Evolutionary conservation across 2,888 invertebrate species (phyloP), one percentile per base, ranked within the genome.

Genomic region (Pseudanteris insignis): DNA sequence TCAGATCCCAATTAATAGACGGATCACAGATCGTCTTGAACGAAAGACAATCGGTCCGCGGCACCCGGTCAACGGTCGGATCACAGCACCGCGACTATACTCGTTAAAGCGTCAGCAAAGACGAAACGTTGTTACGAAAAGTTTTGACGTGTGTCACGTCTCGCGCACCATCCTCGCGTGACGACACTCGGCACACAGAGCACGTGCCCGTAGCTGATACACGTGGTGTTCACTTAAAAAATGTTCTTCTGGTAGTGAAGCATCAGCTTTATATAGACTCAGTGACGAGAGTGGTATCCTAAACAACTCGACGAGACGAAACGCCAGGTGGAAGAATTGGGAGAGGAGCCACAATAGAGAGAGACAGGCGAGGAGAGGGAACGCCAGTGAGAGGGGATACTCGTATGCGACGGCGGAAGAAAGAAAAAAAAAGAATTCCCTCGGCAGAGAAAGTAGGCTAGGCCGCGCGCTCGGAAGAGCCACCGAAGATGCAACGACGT

Each of bases 401-500:
- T 65, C 64, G 65, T 72, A 66, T 68, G 67, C 66, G 51, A 65
- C 67, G 70, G 9, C 5, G 5, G 8, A n/a, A 26, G 26, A 26
- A 26, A 26, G 67, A 71, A 76, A 76, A 75, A 76, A 70, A 69
- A 71, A 76, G 74, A 75, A 77, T 76, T 75, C 74, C 73, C 74
- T 74, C 72, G 70, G 68, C 67, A 70, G 79, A 78, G 79, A 79
- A 79, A 79, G 79, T 79, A 79, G 79, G 79, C 75, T 77, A 74
- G 57, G 40, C 28, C 60, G 61, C 64, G 53, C 41, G 38, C 36
- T 51, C 50, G 47, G 41, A 55, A 53, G 50, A 47, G 48, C 48
- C 59, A 43, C 33, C 63, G 64, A 70, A 69, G 73, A 73, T 73
- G 71, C 69, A 61, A 55, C 61, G 32, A 40, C 9, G 24, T 53